Base-by-base conservation (phyloP, 2,888 invertebrate genomes). In the Lasioglossum calceatum region DNA sequence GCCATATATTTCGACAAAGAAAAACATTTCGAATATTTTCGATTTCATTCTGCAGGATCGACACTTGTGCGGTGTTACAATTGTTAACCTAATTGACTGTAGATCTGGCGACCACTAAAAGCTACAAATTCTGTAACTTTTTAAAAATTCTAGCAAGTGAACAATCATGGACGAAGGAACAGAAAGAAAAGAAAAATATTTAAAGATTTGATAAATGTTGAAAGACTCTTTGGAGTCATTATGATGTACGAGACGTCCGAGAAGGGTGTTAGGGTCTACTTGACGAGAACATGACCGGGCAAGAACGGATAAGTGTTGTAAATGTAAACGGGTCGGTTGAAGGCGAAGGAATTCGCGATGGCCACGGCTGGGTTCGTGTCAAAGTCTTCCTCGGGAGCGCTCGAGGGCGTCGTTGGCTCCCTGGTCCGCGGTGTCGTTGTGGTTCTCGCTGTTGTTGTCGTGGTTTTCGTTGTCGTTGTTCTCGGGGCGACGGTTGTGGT, bases 301-400 rank as follows among this genome's bases (percentile, higher is more conserved):
- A 92, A 85, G 79, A 92, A 92, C 10, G 94, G 94, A 75, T 91
- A 94, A 7, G 92, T 81, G 82, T 94, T 95, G 90, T 94, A 93
- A 10, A 95, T 90, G 86, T 95, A 95, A 71, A 95, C 92, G 0
- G 95, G 95, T 77, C 93, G 92, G 87, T 95, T 95, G 84, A 95
- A 95, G 19, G 94, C 95, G 85, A 94, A 95, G 14, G 95, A 94
- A 88, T 95, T 95, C 27, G 95, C 95, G 44, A 95, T 91, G 67
- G 95, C 95, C 14, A 95, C 84, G 0, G 94, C 94, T 0, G 94
- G 94, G 84, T 92, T 93, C 70, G 90, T 74, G 73, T 93, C 92
- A 78, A 93, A 93, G 71, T 93, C 92, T 54, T 93, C 93, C 36
- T 92, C 92, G 5, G 89, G 80, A 14, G 83, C 70, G 70, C 71